These are phyloP conservation scores for Ceyx margarethae DNA, from an alignment of 2,113 vertebrate species.

Conservation along the genomic window DNA sequence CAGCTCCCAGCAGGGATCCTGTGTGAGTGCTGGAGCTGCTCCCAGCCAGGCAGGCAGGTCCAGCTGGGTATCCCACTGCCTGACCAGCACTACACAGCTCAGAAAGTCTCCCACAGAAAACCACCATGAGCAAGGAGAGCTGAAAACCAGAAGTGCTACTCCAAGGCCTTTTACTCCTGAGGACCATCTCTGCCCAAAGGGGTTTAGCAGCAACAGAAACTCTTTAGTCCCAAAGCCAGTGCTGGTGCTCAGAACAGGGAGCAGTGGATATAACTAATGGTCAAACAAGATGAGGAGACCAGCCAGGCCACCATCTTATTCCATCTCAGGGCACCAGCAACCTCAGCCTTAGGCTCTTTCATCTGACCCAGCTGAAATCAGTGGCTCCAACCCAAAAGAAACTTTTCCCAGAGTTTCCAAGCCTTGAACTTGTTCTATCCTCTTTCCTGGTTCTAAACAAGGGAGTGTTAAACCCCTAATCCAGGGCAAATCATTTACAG, in stretches of 20 bases:
- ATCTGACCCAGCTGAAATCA: background rate
- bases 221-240: background rate
- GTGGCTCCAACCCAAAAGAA: background rate
- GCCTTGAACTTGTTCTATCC: background rate
- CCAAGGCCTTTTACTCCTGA: background rate
- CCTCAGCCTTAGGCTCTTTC: background rate
- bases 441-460: background rate
- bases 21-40: constrained; percentile 51
- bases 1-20: constrained; percentile 35
- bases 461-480: background rate
- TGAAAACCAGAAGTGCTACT: background rate
- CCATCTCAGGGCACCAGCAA: background rate
- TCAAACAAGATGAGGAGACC: background rate
- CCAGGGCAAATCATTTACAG: background rate
- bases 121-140: background rate
- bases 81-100: background rate
- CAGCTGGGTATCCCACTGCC: constrained; percentile 3
- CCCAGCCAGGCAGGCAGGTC: background rate
- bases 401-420: background rate
- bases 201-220: background rate
- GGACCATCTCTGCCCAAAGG: background rate
- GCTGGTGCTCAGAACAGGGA: background rate
- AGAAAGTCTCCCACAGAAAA: background rate
- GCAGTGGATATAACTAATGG: background rate
- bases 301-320: background rate